A percentile compares a stretch with the other conserved stretches of the same genome.
These are phyloP conservation scores for Eristalinus sepulchralis DNA, from an alignment of 2,888 invertebrate genomes.

Conservation along the genomic window DNA sequence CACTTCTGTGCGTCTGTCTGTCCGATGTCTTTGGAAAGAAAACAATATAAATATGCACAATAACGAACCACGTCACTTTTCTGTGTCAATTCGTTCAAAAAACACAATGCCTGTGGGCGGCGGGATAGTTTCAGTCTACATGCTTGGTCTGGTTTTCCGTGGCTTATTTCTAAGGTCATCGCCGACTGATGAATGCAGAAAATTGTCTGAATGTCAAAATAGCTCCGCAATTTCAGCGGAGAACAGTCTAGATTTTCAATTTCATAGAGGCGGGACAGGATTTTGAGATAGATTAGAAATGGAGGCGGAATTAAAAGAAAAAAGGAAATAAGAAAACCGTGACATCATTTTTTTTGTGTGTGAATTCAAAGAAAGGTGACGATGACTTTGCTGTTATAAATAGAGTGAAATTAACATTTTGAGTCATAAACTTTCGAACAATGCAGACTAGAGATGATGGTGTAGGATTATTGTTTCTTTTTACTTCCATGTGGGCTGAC, in stretches of 20 bases:
- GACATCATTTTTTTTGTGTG: conserved; percentile 28
- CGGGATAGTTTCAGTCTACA: background rate
- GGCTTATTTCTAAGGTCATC: conserved; percentile 47
- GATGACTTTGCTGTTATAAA: conserved; percentile 35
- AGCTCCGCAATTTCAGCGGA: background rate
- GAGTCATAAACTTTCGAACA: conserved; percentile 11
- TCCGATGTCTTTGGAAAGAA: background rate
- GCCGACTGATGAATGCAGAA: conserved; percentile 44
- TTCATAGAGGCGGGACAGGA: background rate
- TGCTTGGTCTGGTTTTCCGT: background rate
- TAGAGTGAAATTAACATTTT: conserved; percentile 35
- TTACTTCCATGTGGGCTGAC: background rate
- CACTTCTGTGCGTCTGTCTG: background rate
- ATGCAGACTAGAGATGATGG: background rate
- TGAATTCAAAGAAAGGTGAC: conserved; percentile 28
- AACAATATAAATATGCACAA: background rate
- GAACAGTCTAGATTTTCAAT: background rate
- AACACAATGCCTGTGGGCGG: background rate
- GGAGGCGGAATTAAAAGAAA: background rate
- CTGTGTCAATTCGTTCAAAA: background rate
- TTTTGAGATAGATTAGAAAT: background rate
- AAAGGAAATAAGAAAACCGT: background rate
- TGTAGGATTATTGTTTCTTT: background rate
- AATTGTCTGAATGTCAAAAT: background rate
- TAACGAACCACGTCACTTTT: background rate